Evolutionary conservation across 2,797 vertebrate genomes (phyloP).

Genomic region (Cuculus canorus): DNA sequence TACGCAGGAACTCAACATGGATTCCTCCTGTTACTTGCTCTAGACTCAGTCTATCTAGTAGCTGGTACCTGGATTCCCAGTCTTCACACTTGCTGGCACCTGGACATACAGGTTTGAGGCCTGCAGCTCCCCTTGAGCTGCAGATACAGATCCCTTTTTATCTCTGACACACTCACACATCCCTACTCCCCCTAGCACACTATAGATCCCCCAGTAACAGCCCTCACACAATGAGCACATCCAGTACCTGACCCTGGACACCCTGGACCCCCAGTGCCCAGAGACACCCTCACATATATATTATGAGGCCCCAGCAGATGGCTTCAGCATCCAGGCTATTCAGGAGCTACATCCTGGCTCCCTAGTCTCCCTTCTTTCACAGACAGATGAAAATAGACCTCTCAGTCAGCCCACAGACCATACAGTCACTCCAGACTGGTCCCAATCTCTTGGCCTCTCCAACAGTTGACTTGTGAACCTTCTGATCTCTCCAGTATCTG

Average conservation of each 20-base stretch:
- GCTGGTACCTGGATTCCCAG: background rate
- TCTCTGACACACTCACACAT: background rate
- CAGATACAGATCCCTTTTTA: background rate
- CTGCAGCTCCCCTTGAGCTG: background rate
- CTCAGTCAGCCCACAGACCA: background rate
- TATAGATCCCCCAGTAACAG: background rate
- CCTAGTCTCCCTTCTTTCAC: background rate
- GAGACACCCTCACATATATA: background rate
- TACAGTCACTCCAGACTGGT: background rate
- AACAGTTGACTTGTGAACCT: background rate
- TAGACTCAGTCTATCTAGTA: background rate
- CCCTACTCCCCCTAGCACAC: background rate
- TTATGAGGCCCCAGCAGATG: background rate
- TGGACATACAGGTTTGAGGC: background rate
- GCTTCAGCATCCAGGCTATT: background rate
- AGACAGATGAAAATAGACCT: background rate
- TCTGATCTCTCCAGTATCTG: background rate
- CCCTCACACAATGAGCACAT: background rate
- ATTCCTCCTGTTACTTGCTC: background rate
- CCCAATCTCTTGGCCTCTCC: background rate
- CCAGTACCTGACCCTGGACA: background rate
- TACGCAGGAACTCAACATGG: background rate
- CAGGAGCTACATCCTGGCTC: background rate
- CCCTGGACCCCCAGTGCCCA: too few relatives aligned
- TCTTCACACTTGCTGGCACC: background rate